Conservation (phyloP, 2,113 vertebrate species). For the Acanthochromis polyacanthus region DNA sequence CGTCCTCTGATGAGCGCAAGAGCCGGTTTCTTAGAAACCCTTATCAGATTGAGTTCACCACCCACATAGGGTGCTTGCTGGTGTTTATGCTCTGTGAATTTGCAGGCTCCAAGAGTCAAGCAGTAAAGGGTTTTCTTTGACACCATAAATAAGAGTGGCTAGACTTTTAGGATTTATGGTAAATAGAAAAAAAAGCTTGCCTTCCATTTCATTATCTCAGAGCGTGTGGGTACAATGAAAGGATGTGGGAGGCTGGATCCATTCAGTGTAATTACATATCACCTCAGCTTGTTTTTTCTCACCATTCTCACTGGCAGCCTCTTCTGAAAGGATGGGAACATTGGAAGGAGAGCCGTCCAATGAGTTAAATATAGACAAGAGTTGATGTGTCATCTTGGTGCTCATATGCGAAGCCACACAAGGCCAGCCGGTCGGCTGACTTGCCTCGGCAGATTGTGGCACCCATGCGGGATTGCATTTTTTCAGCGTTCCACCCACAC, state of each 20-base stretch:
- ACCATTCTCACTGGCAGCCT: constrained; percentile 65
- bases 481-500: constrained; percentile 54
- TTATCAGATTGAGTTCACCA: constrained; percentile 68
- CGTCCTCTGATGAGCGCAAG: constrained; percentile 11
- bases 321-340: constrained; percentile 72
- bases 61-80: constrained; percentile 43
- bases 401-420: constrained; percentile 62
- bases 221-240: constrained; percentile 63
- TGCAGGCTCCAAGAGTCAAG: constrained; percentile 38
- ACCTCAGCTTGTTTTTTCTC: constrained; percentile 69
- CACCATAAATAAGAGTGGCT: constrained; percentile 62
- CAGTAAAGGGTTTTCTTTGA: constrained; percentile 50
- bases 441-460: constrained; percentile 64
- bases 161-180: constrained; percentile 64
- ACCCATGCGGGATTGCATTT: constrained; percentile 42
- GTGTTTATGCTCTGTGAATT: constrained; percentile 56
- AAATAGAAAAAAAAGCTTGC: constrained; percentile 40
- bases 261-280: constrained; percentile 78
- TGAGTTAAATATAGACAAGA: constrained; percentile 77
- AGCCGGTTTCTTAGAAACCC: constrained; percentile 45
- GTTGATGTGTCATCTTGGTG: constrained; percentile 74
- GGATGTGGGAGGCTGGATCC: constrained; percentile 68
- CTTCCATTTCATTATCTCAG: constrained; percentile 73
- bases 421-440: constrained; percentile 52
- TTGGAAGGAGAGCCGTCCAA: constrained; percentile 70